Evolutionary conservation across 2,113 vertebrate species (phyloP), one percentile per base, ranked within the genome.

Genomic region (Lipotes vexillifer): DNA sequence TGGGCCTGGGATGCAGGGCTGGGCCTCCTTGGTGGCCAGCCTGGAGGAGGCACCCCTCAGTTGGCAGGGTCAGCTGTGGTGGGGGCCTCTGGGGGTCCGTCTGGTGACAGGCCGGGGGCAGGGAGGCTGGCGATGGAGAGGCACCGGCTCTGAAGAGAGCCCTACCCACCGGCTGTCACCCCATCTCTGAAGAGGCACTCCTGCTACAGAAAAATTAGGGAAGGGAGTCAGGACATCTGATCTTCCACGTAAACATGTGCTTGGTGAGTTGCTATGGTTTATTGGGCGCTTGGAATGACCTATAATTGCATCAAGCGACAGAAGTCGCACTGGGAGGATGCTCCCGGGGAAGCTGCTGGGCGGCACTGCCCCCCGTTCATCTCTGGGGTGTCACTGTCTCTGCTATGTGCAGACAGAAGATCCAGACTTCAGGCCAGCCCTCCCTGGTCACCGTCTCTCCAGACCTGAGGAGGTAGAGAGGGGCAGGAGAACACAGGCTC

Each of bases 11-110:
- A 25, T 1, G 36, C 1, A 1, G 21, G 77, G 21, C 52, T 38
- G 49, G 77, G 9, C 41, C 33, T 18, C 18, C 27, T 18, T 5
- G 29, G 33, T 1, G 12, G 57, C 57, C 14, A 6, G 18, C 31
- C 27, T 8, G 36, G 72, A 55, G 84, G 33, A 59, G 38, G 8
- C 25, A 5, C 7, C 29, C 38, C 41, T 3, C 57, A 38, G 0
- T 27, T 36, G 3, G 21, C 15, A 27, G 21, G 12, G 71, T 14
- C 0, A 2, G 61, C 57, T 5, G 0, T 20, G 29, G 49, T 21
- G 29, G 46, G 8, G 55, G 44, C 23, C 66, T 11, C 17, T 10
- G 1, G 65, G n/a, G 13, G 13, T 33, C 27, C 25, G 5, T 38
- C 8, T 12, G 18, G 68, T 0, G 18, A 29, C 31, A 38, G 78